Evolutionary conservation across 2,113 vertebrate species (phyloP), one percentile per base, ranked within the genome.

Genomic region (Burhinus bistriatus): DNA sequence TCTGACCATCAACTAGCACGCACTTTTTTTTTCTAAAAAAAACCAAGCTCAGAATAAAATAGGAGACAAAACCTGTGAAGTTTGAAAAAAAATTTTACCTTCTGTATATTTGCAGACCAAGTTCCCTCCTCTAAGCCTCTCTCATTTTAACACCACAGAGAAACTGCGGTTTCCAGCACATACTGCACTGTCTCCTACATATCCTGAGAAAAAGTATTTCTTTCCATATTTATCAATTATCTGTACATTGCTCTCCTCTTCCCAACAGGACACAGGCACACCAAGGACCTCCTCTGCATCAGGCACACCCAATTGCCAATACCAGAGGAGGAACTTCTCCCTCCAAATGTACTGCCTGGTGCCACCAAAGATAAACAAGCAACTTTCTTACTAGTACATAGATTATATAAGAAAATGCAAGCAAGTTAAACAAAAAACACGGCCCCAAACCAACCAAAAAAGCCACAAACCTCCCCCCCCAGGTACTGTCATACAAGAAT

Each of bases 391-490:
- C 15, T 45, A 64, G 11, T 15, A 22, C 15, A 64, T 52, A 54
- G 30, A 42, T 47, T 47, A 55, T 20, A 17, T 21, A 20, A 52
- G 15, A 85, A 79, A 65, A 76, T 64, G 7, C 25, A 59, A 82
- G 21, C 12, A 51, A 55, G 15, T 55, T 44, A 44, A 49, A 49
- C 47, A 49, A 22, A 49, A 49, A 49, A 49, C n/a, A 36, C 23
- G 14, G 20, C 57, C 34, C 12, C 12, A 66, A 57, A 78, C 13
- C 42, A 42, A 71, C 11, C 5, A 52, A 51, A 75, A 55, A 26
- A 11, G 1, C 4, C 2, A 62, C 38, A 15, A 26, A 49, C 18
- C 6, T 5, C 20, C 20, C 7, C 23, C 8, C 5, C 20, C 8
- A 38, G 5, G 32, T n/a, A 7, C 20, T 42, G 5, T 25, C 18